phyloP scores from a whole-genome alignment of 2,888 invertebrate genomes.

The Pteria penguin region DNA sequence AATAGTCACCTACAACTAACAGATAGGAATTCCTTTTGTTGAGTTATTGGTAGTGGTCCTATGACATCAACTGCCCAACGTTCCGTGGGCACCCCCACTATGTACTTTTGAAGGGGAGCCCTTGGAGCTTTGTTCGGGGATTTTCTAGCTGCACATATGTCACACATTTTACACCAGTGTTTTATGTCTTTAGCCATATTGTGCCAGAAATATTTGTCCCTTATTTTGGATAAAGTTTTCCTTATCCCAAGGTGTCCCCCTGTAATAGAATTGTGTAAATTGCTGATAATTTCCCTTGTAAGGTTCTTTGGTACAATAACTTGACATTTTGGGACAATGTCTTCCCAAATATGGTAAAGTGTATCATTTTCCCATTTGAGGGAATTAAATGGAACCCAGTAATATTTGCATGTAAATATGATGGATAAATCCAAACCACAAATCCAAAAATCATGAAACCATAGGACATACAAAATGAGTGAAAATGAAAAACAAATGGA shows the following conservation, averaged over 20 bases:
- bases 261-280: too few relatives aligned
- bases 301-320: not conserved
- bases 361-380: not conserved
- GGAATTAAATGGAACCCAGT: slow-evolving; percentile 19
- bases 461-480: too few relatives aligned
- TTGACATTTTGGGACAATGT: not conserved
- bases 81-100: slow-evolving; percentile 27
- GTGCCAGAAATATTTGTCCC: slow-evolving; percentile 22
- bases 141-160: slow-evolving; percentile 31
- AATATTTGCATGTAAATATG: too few relatives aligned
- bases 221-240: not conserved
- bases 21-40: slow-evolving; percentile 23
- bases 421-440: too few relatives aligned
- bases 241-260: too few relatives aligned
- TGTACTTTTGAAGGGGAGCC: slow-evolving; percentile 26
- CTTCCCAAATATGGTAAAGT: not conserved
- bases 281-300: not conserved
- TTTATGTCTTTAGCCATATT: slow-evolving; percentile 22
- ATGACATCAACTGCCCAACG: slow-evolving; percentile 30
- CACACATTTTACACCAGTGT: slow-evolving; percentile 21
- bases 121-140: slow-evolving; percentile 17
- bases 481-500: too few relatives aligned
- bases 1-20: slow-evolving; percentile 39
- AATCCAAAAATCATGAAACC: too few relatives aligned
- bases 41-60: slow-evolving; percentile 32